phyloP scores from a whole-genome alignment of 2,888 invertebrate genomes.

The Zhengitettix transpicula region DNA sequence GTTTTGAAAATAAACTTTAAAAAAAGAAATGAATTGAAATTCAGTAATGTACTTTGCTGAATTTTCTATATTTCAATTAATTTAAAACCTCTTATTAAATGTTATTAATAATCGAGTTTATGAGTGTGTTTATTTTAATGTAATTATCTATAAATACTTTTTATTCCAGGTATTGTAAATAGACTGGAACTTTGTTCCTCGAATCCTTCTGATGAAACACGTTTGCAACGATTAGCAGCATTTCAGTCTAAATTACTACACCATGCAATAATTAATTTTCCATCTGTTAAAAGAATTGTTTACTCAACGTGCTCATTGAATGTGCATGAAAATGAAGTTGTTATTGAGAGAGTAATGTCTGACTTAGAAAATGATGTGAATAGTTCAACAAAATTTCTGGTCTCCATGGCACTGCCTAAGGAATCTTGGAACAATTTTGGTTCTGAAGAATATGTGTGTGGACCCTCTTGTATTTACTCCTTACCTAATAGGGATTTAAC shows the following conservation, averaged over 20 bases:
- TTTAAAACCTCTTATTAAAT: conserved; percentile 1
- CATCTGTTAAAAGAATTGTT: conserved; percentile 66
- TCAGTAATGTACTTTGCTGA: too few species aligned
- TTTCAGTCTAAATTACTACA: conserved; percentile 70
- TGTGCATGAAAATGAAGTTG: conserved; percentile 84
- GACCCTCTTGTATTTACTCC: conserved; percentile 61
- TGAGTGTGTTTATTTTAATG: neutral
- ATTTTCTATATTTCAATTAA: neutral
- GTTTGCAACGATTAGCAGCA: conserved; percentile 50
- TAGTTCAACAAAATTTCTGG: conserved; percentile 27
- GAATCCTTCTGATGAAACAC: conserved; percentile 29
- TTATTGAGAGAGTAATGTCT: conserved; percentile 54
- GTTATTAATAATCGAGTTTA: neutral
- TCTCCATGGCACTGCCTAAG: conserved; percentile 40
- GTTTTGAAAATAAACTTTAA: too few species aligned
- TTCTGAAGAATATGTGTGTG: conserved; percentile 44
- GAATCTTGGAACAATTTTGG: conserved; percentile 53
- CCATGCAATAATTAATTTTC: conserved; percentile 71
- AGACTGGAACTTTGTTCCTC: conserved; percentile 23
- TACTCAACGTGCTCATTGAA: conserved; percentile 93
- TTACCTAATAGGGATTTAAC: conserved; percentile 60
- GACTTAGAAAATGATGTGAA: conserved; percentile 11
- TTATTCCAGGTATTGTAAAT: conserved; percentile 37
- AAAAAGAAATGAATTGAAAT: neutral
- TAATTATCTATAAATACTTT: neutral